These are phyloP conservation scores for Arrhopalites spinosus DNA, from an alignment of 2,888 invertebrate genomes.

Conservation along the genomic window DNA sequence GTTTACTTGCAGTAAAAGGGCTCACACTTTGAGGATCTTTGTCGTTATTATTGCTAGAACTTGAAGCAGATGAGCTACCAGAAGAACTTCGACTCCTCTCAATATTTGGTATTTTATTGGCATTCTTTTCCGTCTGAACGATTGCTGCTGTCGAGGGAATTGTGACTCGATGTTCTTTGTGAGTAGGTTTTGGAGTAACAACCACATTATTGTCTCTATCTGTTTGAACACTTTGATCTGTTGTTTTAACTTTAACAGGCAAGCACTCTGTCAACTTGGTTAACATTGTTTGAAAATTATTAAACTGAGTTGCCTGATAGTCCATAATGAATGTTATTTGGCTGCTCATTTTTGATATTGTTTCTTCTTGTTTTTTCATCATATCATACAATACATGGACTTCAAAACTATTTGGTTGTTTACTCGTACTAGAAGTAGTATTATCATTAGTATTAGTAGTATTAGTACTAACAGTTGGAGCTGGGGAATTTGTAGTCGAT, in stretches of 20 bases:
- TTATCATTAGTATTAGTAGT: not conserved
- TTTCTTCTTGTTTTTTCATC: constrained; percentile 31
- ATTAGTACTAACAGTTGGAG: not conserved
- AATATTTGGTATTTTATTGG: constrained; percentile 1
- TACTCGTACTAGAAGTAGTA: not conserved
- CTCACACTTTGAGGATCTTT: not conserved
- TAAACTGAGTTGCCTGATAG: constrained; percentile 3
- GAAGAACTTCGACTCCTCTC: constrained; percentile 20
- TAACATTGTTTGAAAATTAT: not conserved
- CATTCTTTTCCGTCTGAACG: not conserved
- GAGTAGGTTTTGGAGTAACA: not conserved
- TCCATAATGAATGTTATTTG: not conserved
- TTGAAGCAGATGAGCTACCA: constrained; percentile 9
- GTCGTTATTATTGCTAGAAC: not conserved
- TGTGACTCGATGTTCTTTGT: not conserved
- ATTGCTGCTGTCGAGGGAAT: not conserved
- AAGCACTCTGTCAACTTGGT: not conserved
- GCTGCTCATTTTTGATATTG: constrained; percentile 2
- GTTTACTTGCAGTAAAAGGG: not conserved
- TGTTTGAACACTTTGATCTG: constrained; percentile 25
- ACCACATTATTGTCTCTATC: not conserved
- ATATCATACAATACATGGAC: constrained; percentile 27
- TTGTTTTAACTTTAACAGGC: not conserved
- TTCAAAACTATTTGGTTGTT: constrained; percentile 9
- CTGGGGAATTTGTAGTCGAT: not conserved